Base-by-base conservation (phyloP, 2,888 invertebrate species). In the Pammene fasciana region DNA sequence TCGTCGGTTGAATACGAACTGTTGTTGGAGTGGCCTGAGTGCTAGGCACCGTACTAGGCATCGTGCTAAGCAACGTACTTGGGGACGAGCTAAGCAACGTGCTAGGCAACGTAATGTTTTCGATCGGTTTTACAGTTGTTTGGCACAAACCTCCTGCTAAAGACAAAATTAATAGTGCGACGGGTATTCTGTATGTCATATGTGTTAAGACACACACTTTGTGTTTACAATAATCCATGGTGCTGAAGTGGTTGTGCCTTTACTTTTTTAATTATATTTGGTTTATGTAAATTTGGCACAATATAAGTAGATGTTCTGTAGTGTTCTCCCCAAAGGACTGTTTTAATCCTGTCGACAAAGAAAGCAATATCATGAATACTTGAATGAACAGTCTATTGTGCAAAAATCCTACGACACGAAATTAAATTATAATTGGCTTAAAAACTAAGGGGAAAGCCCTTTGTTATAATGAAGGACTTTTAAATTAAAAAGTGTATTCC, bases 131-230 rank as follows among this genome's bases (percentile, higher is more conserved):
- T 75, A 79, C 76, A 73, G 76, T 82, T 72, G 78, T 72, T 75
- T 86, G 83, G 72, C 86, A 82, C 74, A 80, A 77, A 74, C 82
- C 76, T 75, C 82, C 82, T 74, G 79, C 77, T 82, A 89, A 82
- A 76, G 83, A 83, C 72, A 88, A 79, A 78, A 86, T 84, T 80
- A 89, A 75, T 76, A 81, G 77, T 67, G 76, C 81, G 74, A 82
- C 82, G 80, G 84, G 79, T 79, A 82, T 78, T 77, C 78, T 79
- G 70, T 75, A 75, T 67, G 75, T 73, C 72, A 73, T 76, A 74
- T 73, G 78, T 73, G 72, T 75, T 66, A 70, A 72, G 66, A 66
- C 70, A 59, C 72, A 76, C 78, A 81, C 80, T 71, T 73, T 82
- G 74, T 70, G 75, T 36, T 45, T 45, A 5, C 36, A 57, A 26